Base-by-base conservation (phyloP, 2,888 invertebrate species). In the Slavum lentiscoides region DNA sequence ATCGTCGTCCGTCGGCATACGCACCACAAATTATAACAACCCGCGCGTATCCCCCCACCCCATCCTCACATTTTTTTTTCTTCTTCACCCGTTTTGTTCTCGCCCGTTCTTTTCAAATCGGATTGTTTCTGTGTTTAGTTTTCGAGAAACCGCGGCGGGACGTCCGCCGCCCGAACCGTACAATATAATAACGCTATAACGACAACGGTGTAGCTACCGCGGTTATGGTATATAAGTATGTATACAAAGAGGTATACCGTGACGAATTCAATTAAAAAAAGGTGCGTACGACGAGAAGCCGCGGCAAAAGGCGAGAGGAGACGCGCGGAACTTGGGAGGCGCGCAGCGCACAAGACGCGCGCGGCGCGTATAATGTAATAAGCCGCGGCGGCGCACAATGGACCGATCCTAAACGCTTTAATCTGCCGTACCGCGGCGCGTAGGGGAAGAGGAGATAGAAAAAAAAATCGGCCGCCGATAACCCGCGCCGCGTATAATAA, bases 41-140 rank as follows among this genome's bases (percentile, higher is more conserved):
- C 19, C 23, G 49, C 11, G 2, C 15, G 49, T 49, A 49, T 11
- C 19, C 37, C 55, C 2, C n/a, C n/a, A n/a, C n/a, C n/a, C n/a
- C n/a, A n/a, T n/a, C n/a, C n/a, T n/a, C n/a, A n/a, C n/a, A n/a
- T 64, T 8, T 17, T 64, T 17, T 74, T 19, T 37, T 64, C 30
- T 58, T 21, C 19, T 30, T 30, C 2, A n/a, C n/a, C n/a, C 4
- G 30, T 30, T 30, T 30, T 30, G 30, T 30, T 30, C 30, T 4
- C 30, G 30, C 2, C 30, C 30, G 30, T 30, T 30, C 4, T 13
- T 67, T 43, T 23, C 30, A 59, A 72, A 80, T 80, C 72, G 55
- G 66, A 80, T 80, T 80, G 77, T 80, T 80, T 70, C 77, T 80
- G 77, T 80, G 77, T 64, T 80, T 39, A 43, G 69, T 80, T 69